phyloP scores from a whole-genome alignment of 2,113 vertebrate species.

The Sorex fumeus region DNA sequence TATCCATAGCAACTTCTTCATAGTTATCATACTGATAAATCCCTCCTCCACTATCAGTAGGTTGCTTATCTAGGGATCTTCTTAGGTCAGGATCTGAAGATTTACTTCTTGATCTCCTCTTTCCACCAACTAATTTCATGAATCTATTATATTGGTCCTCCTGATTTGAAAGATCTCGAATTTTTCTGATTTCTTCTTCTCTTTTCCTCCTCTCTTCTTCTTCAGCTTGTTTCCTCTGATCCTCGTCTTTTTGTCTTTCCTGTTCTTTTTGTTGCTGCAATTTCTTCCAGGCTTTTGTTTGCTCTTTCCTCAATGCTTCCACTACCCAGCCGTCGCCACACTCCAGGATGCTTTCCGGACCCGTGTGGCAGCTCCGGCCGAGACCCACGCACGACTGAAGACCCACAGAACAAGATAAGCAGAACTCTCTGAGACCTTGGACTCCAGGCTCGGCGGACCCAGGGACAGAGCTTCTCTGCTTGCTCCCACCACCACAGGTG shows the following conservation, averaged over 20 bases:
- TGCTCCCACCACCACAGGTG: too few species aligned
- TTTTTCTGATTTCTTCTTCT: constrained; percentile 97
- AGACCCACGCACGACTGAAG: too few species aligned
- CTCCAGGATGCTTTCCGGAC: too few species aligned
- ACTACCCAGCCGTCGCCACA: too few species aligned
- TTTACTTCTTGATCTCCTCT: constrained; percentile 91
- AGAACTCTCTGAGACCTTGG: too few species aligned
- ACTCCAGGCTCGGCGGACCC: too few species aligned
- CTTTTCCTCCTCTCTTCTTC: constrained; percentile 95
- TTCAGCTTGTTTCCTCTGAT: constrained; percentile 90
- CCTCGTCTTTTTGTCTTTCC: constrained; percentile 93
- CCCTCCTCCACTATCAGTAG: constrained; percentile 93
- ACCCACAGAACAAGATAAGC: too few species aligned
- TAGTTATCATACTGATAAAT: constrained; percentile 99
- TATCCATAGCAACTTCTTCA: constrained; percentile 99
- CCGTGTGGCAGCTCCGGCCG: too few species aligned
- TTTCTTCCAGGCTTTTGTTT: constrained; percentile 95
- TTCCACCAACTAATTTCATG: constrained; percentile 98
- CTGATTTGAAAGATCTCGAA: constrained; percentile 97
- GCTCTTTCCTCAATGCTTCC: constrained; percentile 94
- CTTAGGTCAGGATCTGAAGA: constrained; percentile 94
- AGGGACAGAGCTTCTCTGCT: too few species aligned
- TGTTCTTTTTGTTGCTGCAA: constrained; percentile 94
- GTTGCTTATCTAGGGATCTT: constrained; percentile 92
- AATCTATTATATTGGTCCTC: constrained; percentile 99